Base-by-base conservation (phyloP, 2,113 vertebrate species). In the Hemibagrus wyckioides region DNA sequence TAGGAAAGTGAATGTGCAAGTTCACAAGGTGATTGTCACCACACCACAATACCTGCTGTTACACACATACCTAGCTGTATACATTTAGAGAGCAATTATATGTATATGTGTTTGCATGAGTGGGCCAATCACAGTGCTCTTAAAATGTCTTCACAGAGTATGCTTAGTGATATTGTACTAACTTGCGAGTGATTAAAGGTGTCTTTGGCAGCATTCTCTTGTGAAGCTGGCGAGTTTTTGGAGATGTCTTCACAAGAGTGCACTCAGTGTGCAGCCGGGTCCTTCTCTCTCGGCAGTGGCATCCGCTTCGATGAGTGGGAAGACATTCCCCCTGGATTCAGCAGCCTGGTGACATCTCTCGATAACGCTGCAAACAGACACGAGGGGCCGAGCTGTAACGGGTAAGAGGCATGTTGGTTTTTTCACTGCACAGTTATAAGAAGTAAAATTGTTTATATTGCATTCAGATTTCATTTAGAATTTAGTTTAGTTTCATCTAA, bases 291-390 rank as follows among this genome's bases (percentile, higher is more conserved):
- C 63, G 98, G 98, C 90, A 99, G 97, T 0, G 98, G 98, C 30
- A 95, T 99, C 92, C 97, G 98, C 89, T 99, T 99, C 83, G 97
- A 99, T 0, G 97, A 99, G 87, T 99, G 98, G 97, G 97, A 99
- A 85, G 95, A 96, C 87, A 94, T 99, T 89, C 98, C 98, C 0
- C 91, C 94, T 67, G 98, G 98, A 89, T 99, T 99, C 94, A 97
- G 96, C 91, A 99, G 96, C 1, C 90, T 98, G 89, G 97, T 97
- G 0, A 97, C 96, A 0, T 96, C 96, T 87, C 95, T 97, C 93
- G 97, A 97, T 90, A 96, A 93, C 0, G 86, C 93, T 0, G 92
- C 95, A 8, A 94, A 90, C 0, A 94, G 95, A 0, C 89, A 94
- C 0, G 94, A 95, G 88, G 90, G 92, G 0, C 90, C 94, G 57